phyloP scores from a whole-genome alignment of 2,888 invertebrate species.

The Cataglyphis cursor region DNA sequence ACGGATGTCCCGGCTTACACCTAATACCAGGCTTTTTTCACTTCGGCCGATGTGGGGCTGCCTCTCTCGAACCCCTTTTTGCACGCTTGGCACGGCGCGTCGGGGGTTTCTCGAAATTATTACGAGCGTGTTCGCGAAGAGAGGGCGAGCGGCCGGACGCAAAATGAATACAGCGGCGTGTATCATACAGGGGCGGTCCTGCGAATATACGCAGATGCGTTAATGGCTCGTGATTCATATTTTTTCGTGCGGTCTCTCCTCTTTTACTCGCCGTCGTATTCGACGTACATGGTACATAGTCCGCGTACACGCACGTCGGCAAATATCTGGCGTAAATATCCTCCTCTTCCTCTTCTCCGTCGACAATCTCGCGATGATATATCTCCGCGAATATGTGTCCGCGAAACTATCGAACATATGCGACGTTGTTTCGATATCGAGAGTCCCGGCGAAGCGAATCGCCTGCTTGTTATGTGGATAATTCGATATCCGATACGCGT shows the following conservation, averaged over 20 bases:
- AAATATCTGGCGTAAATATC: conserved; percentile 12
- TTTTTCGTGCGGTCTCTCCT: conserved; percentile 46
- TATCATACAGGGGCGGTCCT: conserved; percentile 37
- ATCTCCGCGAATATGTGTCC: conserved; percentile 30
- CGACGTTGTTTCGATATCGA: conserved; percentile 34
- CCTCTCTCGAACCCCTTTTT: conserved; percentile 56
- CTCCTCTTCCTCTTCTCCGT: not conserved
- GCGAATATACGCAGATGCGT: conserved; percentile 68
- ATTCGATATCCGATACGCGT: conserved; percentile 15
- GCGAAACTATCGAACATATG: conserved; percentile 41
- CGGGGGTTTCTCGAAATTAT: conserved; percentile 79
- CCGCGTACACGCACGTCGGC: not conserved
- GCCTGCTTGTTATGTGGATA: not conserved
- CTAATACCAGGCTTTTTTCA: conserved; percentile 42
- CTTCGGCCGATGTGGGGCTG: conserved; percentile 12
- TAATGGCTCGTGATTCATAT: conserved; percentile 66
- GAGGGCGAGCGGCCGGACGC: conserved; percentile 54
- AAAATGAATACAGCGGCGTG: conserved; percentile 53
- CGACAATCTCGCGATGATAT: conserved; percentile 32
- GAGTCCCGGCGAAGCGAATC: conserved; percentile 17
- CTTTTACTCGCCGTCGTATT: not conserved
- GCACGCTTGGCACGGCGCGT: conserved; percentile 60
- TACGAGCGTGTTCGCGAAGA: conserved; percentile 69
- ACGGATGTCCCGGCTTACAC: conserved; percentile 34
- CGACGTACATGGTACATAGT: not conserved